phyloP scores from a whole-genome alignment of 1,140 invertebrate species.

The Marisa cornuarietis region DNA sequence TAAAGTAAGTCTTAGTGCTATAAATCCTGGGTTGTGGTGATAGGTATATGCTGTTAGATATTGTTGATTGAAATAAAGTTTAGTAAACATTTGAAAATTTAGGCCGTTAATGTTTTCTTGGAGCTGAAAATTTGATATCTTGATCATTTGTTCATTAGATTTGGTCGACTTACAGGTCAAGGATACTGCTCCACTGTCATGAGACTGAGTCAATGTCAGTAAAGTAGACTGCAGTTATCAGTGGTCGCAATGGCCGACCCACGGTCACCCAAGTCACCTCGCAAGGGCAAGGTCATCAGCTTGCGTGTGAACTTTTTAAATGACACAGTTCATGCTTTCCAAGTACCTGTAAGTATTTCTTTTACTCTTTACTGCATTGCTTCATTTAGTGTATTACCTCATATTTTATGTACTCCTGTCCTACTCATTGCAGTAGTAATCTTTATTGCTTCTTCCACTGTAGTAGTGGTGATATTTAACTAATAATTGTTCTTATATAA shows the following conservation, averaged over 20 bases:
- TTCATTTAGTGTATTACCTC: constrained; percentile 3
- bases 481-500: too few relatives aligned
- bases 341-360: constrained; percentile 45
- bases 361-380: not conserved
- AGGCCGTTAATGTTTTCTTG: too few relatives aligned
- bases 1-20: too few relatives aligned
- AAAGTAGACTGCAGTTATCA: constrained; percentile 14
- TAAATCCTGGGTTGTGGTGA: not conserved
- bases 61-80: too few relatives aligned
- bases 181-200: not conserved
- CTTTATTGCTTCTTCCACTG: too few relatives aligned
- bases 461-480: too few relatives aligned
- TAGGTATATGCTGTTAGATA: not conserved
- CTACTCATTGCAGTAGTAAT: not conserved
- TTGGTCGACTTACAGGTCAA: not conserved
- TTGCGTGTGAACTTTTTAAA: constrained; percentile 51
- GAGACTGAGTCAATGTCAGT: constrained; percentile 3
- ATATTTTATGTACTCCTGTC: not conserved
- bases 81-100: too few relatives aligned
- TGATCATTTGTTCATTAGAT: not conserved
- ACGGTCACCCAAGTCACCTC: constrained; percentile 44
- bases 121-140: too few relatives aligned
- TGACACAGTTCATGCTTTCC: constrained; percentile 51
- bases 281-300: constrained; percentile 55
- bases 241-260: constrained; percentile 40